A percentile compares a stretch with the other conserved stretches of the same genome.
These are phyloP conservation scores for Sebastes elongatus DNA, from an alignment of 2,797 vertebrate species.

Conservation along the genomic window DNA sequence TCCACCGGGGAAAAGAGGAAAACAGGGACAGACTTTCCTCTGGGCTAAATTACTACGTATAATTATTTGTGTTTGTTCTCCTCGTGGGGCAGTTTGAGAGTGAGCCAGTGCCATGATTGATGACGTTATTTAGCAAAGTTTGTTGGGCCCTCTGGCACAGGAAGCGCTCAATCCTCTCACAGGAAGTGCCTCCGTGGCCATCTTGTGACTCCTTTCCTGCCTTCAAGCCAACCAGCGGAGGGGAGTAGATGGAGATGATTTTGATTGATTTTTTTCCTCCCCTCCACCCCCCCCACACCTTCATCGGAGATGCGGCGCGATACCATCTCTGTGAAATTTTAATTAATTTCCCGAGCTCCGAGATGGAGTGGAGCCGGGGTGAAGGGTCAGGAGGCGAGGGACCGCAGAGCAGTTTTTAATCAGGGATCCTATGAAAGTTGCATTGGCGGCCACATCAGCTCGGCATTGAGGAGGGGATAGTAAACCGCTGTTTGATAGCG, in stretches of 20 bases:
- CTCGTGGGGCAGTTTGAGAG: conserved; percentile 60
- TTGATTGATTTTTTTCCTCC: conserved; percentile 72
- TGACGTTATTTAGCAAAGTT: conserved; percentile 91
- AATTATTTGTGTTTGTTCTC: conserved; percentile 77
- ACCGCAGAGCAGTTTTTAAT: conserved; percentile 98
- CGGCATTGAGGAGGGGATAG: conserved; percentile 82
- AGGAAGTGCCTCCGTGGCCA: conserved; percentile 87
- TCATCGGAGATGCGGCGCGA: conserved; percentile 82
- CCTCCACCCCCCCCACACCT: conserved; percentile 14
- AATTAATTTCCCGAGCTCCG: conserved; percentile 93
- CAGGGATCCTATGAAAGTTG: conserved; percentile 88
- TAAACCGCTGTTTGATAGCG: conserved; percentile 84
- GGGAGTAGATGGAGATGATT: conserved; percentile 65
- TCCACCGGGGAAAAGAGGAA: conserved; percentile 84
- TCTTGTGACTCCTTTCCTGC: conserved; percentile 80
- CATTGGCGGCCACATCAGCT: conserved; percentile 70
- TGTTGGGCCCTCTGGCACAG: conserved; percentile 84
- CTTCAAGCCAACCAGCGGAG: conserved; percentile 59
- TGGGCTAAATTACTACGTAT: conserved; percentile 73
- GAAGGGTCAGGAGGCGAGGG: conserved; percentile 94
- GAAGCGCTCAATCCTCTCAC: conserved; percentile 86
- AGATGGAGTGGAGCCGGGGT: conserved; percentile 93
- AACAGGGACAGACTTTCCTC: conserved; percentile 69
- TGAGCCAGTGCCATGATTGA: conserved; percentile 88
- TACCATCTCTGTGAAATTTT: conserved; percentile 88